Base-by-base conservation (phyloP, 2,888 invertebrate species). In the Pollenia griseotomentosa region DNA sequence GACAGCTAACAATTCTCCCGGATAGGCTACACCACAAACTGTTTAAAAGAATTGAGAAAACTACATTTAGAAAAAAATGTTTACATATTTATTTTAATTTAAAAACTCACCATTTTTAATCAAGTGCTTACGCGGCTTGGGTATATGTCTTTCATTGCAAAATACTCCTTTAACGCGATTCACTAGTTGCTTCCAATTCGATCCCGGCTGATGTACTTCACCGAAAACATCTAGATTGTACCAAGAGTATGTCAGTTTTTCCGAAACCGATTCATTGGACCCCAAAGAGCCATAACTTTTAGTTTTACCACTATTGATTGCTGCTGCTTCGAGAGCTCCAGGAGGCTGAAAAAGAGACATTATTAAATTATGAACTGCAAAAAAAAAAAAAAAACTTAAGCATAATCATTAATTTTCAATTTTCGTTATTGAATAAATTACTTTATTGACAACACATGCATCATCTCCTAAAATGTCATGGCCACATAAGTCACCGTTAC, bases 1-100 rank as follows among this genome's bases (percentile, higher is more conserved):
- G 66, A 98, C 96, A 2, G 98, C 97, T 65, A 98, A 94, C 44
- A 98, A 93, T 92, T 98, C 97, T 0, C 98, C 98, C 0, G 98
- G 97, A 91, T 96, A 95, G 0, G 98, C 98, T 1, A 96, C 95
- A 0, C 98, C 98, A 89, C 95, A 96, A 9, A 97, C 97, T 97
- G 53, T 2, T 33, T 6, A 33, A 1, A 4, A 5, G 33, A 33
- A 33, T 6, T 33, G 33, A 33, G 6, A 84, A 77, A 61, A 33
- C 12, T 4, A 46, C 63, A 70, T 65, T 44, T 16, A 55, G 59
- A 63, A 70, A 19, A 12, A 57, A 85, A 59, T 82, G 14, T 19
- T 59, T 19, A 23, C 23, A 33, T 12, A 14, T 40, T 10, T n/a
- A n/a, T 40, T 19, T 44, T 65, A 53, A 7, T 12, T n/a, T 19